phyloP scores from a whole-genome alignment of 2,888 invertebrate species.

The Andrena marginata region DNA sequence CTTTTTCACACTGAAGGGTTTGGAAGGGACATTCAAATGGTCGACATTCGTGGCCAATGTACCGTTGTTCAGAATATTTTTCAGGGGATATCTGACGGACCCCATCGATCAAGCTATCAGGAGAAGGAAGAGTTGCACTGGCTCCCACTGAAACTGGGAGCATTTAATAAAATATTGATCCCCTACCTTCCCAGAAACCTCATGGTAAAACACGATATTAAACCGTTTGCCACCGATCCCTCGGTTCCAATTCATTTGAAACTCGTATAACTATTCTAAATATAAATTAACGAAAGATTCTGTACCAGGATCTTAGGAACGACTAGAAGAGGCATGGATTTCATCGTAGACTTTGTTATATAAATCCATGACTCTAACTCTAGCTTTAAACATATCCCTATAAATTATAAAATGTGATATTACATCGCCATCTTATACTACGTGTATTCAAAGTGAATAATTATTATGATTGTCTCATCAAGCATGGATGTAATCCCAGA shows the following conservation, averaged over 20 bases:
- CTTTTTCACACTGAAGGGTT: not conserved
- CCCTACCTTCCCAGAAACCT: not conserved
- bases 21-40: not conserved
- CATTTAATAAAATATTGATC: slow-evolving; percentile 30
- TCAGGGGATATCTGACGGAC: slow-evolving; percentile 74
- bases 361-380: not conserved
- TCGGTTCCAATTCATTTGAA: slow-evolving; percentile 71
- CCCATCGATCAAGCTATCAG: slow-evolving; percentile 62
- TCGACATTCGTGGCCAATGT: not conserved
- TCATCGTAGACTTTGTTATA: slow-evolving; percentile 33
- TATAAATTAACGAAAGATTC: slow-evolving; percentile 84
- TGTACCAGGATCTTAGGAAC: slow-evolving; percentile 76
- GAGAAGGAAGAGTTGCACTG: slow-evolving; percentile 31
- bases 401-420: not conserved
- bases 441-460: not conserved
- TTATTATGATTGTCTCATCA: not conserved
- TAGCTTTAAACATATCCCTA: not conserved
- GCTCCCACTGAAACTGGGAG: not conserved
- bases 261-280: slow-evolving; percentile 80
- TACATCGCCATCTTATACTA: not conserved
- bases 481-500: too few species aligned
- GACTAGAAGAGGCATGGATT: slow-evolving; percentile 68
- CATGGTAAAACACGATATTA: slow-evolving; percentile 8
- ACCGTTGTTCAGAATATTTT: slow-evolving; percentile 66
- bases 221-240: slow-evolving; percentile 7